Conservation (phyloP, 2,797 vertebrate species). For the Sebastes hopkinsi region DNA sequence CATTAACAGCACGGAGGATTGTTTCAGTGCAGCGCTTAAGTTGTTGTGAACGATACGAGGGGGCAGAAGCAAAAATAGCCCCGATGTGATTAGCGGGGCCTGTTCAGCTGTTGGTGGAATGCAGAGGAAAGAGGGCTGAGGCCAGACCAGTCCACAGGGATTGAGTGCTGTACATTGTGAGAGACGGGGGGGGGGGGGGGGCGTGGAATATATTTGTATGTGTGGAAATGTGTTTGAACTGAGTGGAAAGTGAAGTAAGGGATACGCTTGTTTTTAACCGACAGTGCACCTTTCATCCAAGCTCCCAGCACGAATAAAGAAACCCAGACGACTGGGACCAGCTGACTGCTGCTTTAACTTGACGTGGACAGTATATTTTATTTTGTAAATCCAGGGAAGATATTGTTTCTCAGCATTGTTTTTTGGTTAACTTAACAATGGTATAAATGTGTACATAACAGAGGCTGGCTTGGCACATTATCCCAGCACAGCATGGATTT, state of each 20-base stretch:
- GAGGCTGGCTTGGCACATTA: no score
- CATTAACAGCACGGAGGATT: constrained; percentile 30
- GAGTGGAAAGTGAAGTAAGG: background rate
- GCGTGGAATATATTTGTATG: background rate
- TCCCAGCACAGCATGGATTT: no score
- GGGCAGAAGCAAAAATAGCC: constrained; percentile 66
- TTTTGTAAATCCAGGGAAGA: background rate
- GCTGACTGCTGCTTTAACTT: background rate
- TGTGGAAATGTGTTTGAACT: background rate
- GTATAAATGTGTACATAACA: background rate
- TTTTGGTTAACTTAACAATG: background rate
- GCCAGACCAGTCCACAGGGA: background rate
- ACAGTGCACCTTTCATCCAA: background rate
- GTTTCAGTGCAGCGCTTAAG: constrained; percentile 17
- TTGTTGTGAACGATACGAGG: constrained; percentile 32
- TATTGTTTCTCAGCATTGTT: background rate
- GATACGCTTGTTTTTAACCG: background rate
- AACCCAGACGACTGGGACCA: background rate
- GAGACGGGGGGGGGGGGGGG: background rate
- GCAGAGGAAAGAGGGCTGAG: constrained; percentile 11
- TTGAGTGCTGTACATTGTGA: background rate
- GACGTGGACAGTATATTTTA: background rate
- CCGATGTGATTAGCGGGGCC: constrained; percentile 45
- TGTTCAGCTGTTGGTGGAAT: constrained; percentile 70
- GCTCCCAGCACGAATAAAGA: background rate